Conservation (phyloP, 2,797 vertebrate genomes). For the Phoxinus dragarum region DNA sequence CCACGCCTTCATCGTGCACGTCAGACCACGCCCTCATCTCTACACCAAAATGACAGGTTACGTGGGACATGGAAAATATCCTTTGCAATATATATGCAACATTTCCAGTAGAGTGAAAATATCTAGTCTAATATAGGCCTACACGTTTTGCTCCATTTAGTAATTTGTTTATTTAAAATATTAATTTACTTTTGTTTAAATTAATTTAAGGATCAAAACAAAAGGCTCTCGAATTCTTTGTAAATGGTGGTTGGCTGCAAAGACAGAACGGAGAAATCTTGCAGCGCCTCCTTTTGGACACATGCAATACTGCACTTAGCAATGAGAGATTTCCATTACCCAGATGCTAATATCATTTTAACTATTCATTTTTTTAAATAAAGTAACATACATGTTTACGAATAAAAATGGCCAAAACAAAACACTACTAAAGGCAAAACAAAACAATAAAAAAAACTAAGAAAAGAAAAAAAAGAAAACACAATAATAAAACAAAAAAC, state of each 20-base stretch:
- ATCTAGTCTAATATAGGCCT: neutral
- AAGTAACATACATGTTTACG: neutral
- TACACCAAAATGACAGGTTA: neutral
- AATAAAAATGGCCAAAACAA: neutral
- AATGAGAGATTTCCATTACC: neutral
- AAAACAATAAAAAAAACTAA: neutral
- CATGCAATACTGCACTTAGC: neutral
- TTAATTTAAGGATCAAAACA: neutral
- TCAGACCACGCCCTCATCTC: constrained; percentile 47
- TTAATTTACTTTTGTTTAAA: neutral
- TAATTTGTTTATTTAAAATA: fast-evolving
- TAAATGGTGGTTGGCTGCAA: neutral
- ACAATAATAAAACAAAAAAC: no score
- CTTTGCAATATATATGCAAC: neutral
- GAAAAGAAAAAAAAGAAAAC: neutral
- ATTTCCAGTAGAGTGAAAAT: neutral
- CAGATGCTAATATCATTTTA: neutral
- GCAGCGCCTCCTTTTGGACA: constrained; percentile 10
- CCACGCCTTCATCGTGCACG: constrained; percentile 17
- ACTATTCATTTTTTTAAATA: neutral
- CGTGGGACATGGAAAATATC: neutral
- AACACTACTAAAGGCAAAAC: neutral
- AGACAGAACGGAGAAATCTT: neutral
- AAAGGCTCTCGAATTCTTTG: neutral
- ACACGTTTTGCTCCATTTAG: neutral